Conservation (phyloP, 2,797 vertebrate genomes). For the Sebastes steindachneri region DNA sequence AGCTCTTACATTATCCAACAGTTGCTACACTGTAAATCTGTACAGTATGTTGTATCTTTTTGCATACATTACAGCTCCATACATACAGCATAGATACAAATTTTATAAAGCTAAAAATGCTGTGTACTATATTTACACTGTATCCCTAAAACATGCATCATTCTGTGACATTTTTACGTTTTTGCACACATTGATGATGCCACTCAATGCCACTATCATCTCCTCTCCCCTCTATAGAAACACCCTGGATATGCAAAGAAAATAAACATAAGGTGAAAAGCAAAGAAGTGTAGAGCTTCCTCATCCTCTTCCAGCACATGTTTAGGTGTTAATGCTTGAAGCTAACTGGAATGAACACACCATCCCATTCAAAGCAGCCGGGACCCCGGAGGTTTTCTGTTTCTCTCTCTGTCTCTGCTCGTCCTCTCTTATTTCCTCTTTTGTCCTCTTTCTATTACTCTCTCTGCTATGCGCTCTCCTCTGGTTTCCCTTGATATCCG, state of each 20-base stretch:
- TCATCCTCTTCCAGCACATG: background rate
- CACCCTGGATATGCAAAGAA: background rate
- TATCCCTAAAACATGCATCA: too few species aligned
- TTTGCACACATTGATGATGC: too few species aligned
- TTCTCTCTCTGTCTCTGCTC: constrained; percentile 7
- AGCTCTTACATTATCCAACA: too few species aligned
- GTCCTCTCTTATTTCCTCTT: constrained; percentile 50
- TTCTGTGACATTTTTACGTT: too few species aligned
- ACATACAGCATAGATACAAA: too few species aligned
- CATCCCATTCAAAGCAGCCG: constrained; percentile 32
- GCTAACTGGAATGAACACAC: constrained; percentile 17
- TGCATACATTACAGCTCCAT: too few species aligned
- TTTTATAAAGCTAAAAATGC: too few species aligned
- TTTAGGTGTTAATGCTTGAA: background rate
- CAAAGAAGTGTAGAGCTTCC: background rate
- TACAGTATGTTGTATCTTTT: too few species aligned
- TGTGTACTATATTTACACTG: too few species aligned
- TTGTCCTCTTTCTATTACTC: constrained; percentile 51
- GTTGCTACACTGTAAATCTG: too few species aligned
- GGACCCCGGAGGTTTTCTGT: constrained; percentile 21
- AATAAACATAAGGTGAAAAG: background rate
- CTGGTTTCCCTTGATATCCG: constrained; percentile 55
- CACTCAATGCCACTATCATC: too few species aligned
- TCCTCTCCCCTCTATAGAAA: background rate
- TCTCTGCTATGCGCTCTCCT: constrained; percentile 39